Conservation (phyloP, 1,140 invertebrate species). For the Rhyzopertha dominica region DNA sequence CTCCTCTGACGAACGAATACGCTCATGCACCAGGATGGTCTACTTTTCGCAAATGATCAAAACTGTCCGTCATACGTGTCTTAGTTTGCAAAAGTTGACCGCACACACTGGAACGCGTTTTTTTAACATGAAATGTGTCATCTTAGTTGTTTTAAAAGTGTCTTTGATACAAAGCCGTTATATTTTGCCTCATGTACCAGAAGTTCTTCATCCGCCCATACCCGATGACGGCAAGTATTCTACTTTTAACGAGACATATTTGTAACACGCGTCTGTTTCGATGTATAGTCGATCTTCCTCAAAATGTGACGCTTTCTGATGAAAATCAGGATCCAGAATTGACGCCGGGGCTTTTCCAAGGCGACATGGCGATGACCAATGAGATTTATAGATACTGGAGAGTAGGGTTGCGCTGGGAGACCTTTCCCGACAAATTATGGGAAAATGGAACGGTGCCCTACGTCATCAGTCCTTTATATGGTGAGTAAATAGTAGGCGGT, state of each 20-base stretch:
- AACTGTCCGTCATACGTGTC: too few relatives aligned
- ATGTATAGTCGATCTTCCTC: neutral
- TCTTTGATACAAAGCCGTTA: too few relatives aligned
- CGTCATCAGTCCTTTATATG: slow-evolving; percentile 56
- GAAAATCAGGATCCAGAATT: slow-evolving; percentile 59
- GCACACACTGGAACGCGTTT: too few relatives aligned
- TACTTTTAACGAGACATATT: neutral
- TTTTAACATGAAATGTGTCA: too few relatives aligned
- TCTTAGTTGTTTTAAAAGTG: too few relatives aligned
- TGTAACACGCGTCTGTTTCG: neutral
- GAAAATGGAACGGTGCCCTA: slow-evolving; percentile 55
- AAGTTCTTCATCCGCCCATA: slow-evolving; percentile 44
- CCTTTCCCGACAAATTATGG: slow-evolving; percentile 62
- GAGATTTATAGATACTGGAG: slow-evolving; percentile 51
- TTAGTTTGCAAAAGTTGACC: too few relatives aligned
- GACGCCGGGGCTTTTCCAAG: slow-evolving; percentile 60
- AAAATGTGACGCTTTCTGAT: slow-evolving; percentile 1
- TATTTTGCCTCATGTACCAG: slow-evolving; percentile 43
- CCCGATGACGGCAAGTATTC: slow-evolving; percentile 45
- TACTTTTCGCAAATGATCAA: too few relatives aligned
- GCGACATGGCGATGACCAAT: slow-evolving; percentile 59
- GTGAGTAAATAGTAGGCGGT: slow-evolving; percentile 37
- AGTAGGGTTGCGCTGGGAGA: slow-evolving; percentile 58
- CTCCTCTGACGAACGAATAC: too few relatives aligned
- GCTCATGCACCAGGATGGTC: too few relatives aligned